Conservation (phyloP, 2,113 vertebrate species). For the Gadus chalcogrammus region DNA sequence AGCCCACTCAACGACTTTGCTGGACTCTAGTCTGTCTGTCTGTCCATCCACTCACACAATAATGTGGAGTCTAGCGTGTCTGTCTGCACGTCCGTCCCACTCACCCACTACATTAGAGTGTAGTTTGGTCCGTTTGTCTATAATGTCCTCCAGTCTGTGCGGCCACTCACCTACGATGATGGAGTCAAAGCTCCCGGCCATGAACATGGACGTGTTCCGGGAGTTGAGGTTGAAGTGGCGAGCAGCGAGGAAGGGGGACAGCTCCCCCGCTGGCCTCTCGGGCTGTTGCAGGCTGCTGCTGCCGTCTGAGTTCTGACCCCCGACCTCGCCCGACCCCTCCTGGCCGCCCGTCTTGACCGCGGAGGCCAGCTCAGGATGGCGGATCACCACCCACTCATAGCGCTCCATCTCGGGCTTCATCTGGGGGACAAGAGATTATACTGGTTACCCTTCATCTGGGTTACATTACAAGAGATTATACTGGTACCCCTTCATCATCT, state of each 20-base stretch:
- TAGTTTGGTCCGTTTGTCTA: too few relatives aligned
- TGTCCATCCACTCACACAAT: too few relatives aligned
- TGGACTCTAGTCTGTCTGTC: too few relatives aligned
- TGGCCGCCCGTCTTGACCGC: conserved; percentile 41
- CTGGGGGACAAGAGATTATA: conserved; percentile 52
- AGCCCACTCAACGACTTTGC: too few relatives aligned
- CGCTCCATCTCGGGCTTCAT: conserved; percentile 95
- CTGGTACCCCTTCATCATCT: too few relatives aligned
- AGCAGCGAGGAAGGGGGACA: conserved; percentile 91
- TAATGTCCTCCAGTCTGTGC: neutral
- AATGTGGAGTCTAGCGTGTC: too few relatives aligned
- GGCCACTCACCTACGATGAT: conserved; percentile 69
- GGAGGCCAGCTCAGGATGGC: conserved; percentile 85
- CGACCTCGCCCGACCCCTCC: conserved; percentile 22
- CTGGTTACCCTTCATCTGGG: too few relatives aligned
- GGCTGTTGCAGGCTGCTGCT: conserved; percentile 48
- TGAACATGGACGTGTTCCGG: conserved; percentile 96
- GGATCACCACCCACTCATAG: conserved; percentile 96
- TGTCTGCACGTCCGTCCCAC: too few relatives aligned
- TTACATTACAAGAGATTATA: neutral
- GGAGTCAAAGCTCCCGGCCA: conserved; percentile 90
- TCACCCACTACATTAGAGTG: too few relatives aligned
- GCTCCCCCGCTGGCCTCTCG: conserved; percentile 62
- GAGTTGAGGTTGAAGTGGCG: conserved; percentile 93
- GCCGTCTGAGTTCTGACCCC: conserved; percentile 40